Base-by-base conservation (phyloP, 1,140 invertebrate genomes). In the Drosophila tropicalis region DNA sequence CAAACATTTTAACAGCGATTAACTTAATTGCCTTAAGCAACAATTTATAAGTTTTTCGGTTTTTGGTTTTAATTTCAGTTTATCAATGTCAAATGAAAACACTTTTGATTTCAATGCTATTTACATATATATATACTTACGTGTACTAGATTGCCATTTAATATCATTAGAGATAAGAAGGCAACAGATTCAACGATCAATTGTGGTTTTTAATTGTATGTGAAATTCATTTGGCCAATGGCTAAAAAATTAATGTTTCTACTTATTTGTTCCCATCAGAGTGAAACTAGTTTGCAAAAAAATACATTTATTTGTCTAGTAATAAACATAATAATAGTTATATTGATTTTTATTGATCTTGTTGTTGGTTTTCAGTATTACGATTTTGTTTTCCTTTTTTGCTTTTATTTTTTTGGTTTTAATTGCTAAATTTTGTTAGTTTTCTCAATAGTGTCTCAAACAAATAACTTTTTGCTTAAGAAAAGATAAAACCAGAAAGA, bases 301-400 rank as follows among this genome's bases (percentile, higher is more conserved):
- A 81, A 78, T 85, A 85, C 78, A 85, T 81, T 81, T 75, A 81
- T 86, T 85, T 86, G 78, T 85, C 81, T 86, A 76, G 72, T 76
- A 85, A 86, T 86, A 85, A 85, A 85, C 81, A 39, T 39, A 85
- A 39, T 39, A 85, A 85, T 86, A 86, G 73, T 85, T 76, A 76
- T 76, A 70, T 85, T 78, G 70, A 79, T 78, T 85, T 79, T 80
- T 84, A 70, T 76, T 34, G 12, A 29, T 57, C 10, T 47, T 70
- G 29, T 57, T 57, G n/a, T 47, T 70, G 29, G 13, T 76, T 56
- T 36, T 64, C 63, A 61, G 69, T 54, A 17, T 36, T 54, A 34
- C 78, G 72, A 65, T 74, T 78, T 57, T 73, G 61, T 67, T 36
- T 19, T 7, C 9, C 54, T 17, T 63, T 71, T 57, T 73, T 74